Evolutionary conservation across 2,113 vertebrate genomes (phyloP), one percentile per base, ranked within the genome.

Genomic region (Phalacrocorax carbo): DNA sequence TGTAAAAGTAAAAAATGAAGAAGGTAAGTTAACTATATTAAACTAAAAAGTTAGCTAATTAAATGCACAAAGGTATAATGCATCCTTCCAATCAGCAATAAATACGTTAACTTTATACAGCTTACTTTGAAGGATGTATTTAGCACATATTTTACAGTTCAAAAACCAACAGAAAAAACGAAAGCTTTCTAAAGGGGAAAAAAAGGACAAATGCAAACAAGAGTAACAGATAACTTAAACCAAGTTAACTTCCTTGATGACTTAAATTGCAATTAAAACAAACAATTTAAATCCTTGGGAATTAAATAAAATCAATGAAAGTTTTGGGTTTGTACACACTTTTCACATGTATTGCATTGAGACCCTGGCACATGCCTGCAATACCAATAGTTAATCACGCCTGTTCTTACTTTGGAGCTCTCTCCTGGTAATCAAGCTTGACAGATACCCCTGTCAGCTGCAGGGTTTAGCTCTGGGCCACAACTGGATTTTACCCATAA

Each of bases 131-230:
- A 85, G 32, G 19, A 51, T 60, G 13, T 9, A 38, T 80, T 79
- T 61, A 93, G 27, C 32, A 61, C 4, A 15, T 52, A 72, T 69
- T 90, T 90, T 55, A 82, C 40, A 60, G 26, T 25, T 69, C 57
- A 48, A 25, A 15, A 85, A 68, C 2, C 10, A 66, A 30, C 7
- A 0, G 0, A 40, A 77, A 44, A 70, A 66, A 5, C 6, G 10
- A 66, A 79, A 38, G 1, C 8, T 84, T 83, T 87, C 57, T 18
- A 68, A 82, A 48, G 18, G 27, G 15, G 10, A 11, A 23, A 46
- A 82, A 71, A 55, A 30, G 8, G 29, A 34, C 26, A 80, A 68
- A 62, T 1, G 3, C 60, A 66, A 81, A 79, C 23, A 91, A 78
- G 38, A 91, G 13, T 40, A 91, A 42, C 51, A 84, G 44, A 52